Evolutionary conservation across 2,888 invertebrate species (phyloP), one percentile per base, ranked within the genome.

Genomic region (Epistrophella euchroma): DNA sequence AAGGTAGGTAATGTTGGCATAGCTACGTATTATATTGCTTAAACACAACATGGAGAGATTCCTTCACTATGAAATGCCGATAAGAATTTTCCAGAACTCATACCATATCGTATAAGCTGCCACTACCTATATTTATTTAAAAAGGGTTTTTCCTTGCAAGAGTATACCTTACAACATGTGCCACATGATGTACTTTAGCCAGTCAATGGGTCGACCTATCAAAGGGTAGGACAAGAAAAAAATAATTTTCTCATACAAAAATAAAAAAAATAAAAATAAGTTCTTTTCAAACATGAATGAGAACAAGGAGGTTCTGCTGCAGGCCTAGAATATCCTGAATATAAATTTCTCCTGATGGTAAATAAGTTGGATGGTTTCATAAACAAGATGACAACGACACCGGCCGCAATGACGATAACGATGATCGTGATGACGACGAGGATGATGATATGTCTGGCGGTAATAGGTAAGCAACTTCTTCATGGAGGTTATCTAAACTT

Each of bases 201-300:
- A 81, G 81, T 81, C 85, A 86, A 86, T 85, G 75, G 80, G 85
- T 85, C 85, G 85, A 60, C 70, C 62, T 62, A 77, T 81, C 81
- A 80, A 86, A 86, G 77, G 56, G 80, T 70, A 70, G 50, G 64
- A 58, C 32, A 56, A 2, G n/a, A 13, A 17, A 47, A 32, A 45
- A 4, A 45, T 4, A 40, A 9, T 56, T 28, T 19, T 19, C 4
- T 47, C 43, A 19, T 73, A 28, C 11, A 40, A 13, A 15, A 35
- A 35, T 1, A 22, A 60, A 40, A 43, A 43, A 32, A 37, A 62
- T 28, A 62, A 62, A n/a, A 15, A 22, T 50, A 68, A 22, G 64
- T 62, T 66, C 71, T 50, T 71, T 77, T 83, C 73, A 78, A 56
- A 35, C 11, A 50, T 77, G 85, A 80, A 76, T 84, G 58, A 28